These are phyloP conservation scores for Gymnocheta viridis DNA, from an alignment of 2,888 invertebrate species.

Conservation along the genomic window DNA sequence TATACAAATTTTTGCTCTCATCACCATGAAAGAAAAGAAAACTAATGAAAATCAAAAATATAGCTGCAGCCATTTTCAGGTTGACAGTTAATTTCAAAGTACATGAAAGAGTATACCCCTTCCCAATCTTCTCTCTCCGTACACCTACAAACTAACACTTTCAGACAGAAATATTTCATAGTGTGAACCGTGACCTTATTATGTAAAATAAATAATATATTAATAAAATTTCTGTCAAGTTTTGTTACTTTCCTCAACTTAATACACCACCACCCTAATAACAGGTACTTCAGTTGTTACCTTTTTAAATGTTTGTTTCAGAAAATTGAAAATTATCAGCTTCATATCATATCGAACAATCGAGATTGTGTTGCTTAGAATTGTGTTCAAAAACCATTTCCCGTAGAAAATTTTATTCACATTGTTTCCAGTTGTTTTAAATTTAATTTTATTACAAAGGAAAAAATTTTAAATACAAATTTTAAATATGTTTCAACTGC, in stretches of 20 bases:
- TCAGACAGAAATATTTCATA: too few relatives aligned
- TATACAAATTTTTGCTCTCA: too few relatives aligned
- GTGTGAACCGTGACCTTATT: too few relatives aligned
- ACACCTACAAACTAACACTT: too few relatives aligned
- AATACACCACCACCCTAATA: not conserved
- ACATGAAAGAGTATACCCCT: too few relatives aligned
- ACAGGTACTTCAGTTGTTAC: not conserved
- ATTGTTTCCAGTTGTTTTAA: not conserved
- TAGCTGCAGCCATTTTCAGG: too few relatives aligned
- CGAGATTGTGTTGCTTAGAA: constrained; percentile 6
- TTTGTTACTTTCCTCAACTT: not conserved
- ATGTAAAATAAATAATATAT: too few relatives aligned
- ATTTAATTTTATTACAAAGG: not conserved
- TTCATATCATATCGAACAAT: not conserved
- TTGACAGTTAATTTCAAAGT: too few relatives aligned
- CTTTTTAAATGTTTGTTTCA: not conserved
- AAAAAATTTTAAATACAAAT: not conserved
- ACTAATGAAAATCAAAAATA: too few relatives aligned
- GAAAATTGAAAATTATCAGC: not conserved
- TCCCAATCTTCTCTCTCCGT: too few relatives aligned
- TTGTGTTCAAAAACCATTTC: constrained; percentile 8
- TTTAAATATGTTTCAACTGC: not conserved
- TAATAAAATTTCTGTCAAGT: too few relatives aligned
- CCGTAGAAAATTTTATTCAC: not conserved
- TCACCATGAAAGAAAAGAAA: too few relatives aligned